These are phyloP conservation scores for Corythornis leucogaster DNA, from an alignment of 2,797 vertebrate genomes.

Conservation along the genomic window DNA sequence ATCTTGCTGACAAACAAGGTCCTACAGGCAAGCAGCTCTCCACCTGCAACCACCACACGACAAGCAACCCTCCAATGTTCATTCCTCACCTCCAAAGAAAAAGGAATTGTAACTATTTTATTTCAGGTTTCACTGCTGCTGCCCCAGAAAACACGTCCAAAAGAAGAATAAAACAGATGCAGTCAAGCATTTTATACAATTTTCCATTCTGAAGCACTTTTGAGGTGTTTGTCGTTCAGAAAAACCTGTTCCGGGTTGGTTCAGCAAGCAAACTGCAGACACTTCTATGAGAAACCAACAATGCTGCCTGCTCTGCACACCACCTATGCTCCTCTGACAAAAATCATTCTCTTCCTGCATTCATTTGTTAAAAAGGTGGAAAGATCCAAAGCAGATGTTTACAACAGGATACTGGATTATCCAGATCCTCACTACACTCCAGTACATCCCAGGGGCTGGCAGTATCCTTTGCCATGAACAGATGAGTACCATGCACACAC, in stretches of 20 bases:
- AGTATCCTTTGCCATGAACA: not conserved
- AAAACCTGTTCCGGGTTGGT: not conserved
- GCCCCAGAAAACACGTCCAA: not conserved
- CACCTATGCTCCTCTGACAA: not conserved
- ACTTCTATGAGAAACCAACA: not conserved
- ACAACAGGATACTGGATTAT: not conserved
- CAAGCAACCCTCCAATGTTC: not conserved
- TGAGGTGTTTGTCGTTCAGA: not conserved
- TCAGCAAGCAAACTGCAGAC: not conserved
- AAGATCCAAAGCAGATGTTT: not conserved
- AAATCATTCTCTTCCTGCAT: not conserved
- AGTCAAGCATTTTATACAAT: not conserved
- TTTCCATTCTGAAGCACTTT: not conserved
- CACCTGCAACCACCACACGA: slow-evolving; percentile 45
- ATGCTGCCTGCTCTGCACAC: accelerated
- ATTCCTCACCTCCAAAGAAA: not conserved
- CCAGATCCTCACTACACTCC: not conserved
- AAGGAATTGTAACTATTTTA: not conserved
- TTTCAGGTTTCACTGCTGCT: not conserved
- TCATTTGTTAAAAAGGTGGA: not conserved
- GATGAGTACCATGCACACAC: not conserved
- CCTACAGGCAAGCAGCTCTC: slow-evolving; percentile 50
- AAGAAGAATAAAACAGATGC: not conserved
- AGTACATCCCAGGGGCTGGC: not conserved
- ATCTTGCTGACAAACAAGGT: slow-evolving; percentile 72